These are phyloP conservation scores for Perodicticus potto DNA, from an alignment of 2,797 vertebrate genomes.

Conservation along the genomic window DNA sequence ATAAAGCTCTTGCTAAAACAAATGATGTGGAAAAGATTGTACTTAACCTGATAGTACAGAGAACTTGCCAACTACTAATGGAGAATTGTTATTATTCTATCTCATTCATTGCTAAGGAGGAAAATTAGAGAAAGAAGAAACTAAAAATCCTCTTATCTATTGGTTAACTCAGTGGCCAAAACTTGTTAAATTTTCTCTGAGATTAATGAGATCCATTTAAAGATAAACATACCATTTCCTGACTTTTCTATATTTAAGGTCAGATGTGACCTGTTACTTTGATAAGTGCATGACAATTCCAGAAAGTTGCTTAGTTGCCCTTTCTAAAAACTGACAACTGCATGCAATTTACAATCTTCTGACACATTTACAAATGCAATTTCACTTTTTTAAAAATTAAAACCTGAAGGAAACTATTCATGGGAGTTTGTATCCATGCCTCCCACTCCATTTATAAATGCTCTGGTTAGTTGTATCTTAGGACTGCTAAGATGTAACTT, in stretches of 20 bases:
- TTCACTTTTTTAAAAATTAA: slow-evolving; percentile 30
- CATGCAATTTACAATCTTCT: background rate
- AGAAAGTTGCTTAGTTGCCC: background rate
- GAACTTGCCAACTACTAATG: background rate
- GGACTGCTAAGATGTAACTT: background rate
- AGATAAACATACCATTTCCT: background rate
- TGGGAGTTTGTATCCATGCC: background rate
- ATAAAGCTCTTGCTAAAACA: slow-evolving; percentile 1
- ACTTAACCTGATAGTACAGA: slow-evolving; percentile 17
- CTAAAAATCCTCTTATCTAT: background rate
- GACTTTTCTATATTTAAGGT: slow-evolving; percentile 25
- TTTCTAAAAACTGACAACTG: background rate
- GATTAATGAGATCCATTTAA: background rate
- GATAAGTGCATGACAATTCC: background rate
- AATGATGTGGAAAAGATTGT: slow-evolving; percentile 28
- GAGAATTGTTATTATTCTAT: slow-evolving; percentile 49
- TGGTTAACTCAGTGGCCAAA: slow-evolving; percentile 23
- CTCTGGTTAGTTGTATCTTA: background rate
- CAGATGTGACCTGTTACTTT: background rate
- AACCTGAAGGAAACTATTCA: background rate
- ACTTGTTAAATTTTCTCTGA: background rate
- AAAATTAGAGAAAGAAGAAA: slow-evolving; percentile 29
- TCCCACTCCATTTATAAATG: background rate
- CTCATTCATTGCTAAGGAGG: slow-evolving; percentile 38
- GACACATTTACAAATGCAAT: background rate